Base-by-base conservation (phyloP, 2,797 vertebrate species). In the Kryptopterus vitreolus region DNA sequence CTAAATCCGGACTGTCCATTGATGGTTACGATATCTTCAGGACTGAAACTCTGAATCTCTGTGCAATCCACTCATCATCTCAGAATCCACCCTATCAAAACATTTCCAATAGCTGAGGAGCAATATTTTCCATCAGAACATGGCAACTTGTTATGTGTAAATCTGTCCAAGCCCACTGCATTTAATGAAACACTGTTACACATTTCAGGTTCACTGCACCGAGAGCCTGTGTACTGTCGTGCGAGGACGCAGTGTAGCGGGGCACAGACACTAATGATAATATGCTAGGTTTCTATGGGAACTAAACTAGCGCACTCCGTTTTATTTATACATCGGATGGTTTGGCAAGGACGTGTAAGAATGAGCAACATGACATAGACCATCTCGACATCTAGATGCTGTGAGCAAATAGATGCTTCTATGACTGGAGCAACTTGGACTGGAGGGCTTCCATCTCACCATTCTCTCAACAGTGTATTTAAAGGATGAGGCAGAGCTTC, bases 221-320 rank as follows among this genome's bases (percentile, higher is more conserved):
- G 65, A 48, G 24, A 33, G 38, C 35, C 24, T 24, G 33, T 74
- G 89, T 68, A 88, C 88, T 86, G 70, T 15, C 53, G 22, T 13
- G 50, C 53, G 38, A 10, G 46, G 29, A 70, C 46, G 11, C 46
- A 4, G 68, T 31, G 68, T 50, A 50, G 43, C 13, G 2, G 15
- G 18, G 66, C 65, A 48, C 38, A 46, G 65, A 24, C 38, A 8
- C 22, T 46, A 46, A 68, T 68, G 43, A 16, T 48, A 48, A 26
- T 24, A 10, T 50, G 43, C 68, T 81, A 74, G 87, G 90, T 90
- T 89, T 87, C 91, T 87, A 90, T 90, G 85, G 90, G 88, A 92
- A 92, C 88, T 70, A 50, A 83, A 80, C 52, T 69, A 46, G 85
- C 81, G 89, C 88, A 74, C 50, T 24, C 68, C 24, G 53, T 75